These are phyloP conservation scores for Brachionus calyciflorus DNA, from an alignment of 1,140 invertebrate species.

Conservation along the genomic window DNA sequence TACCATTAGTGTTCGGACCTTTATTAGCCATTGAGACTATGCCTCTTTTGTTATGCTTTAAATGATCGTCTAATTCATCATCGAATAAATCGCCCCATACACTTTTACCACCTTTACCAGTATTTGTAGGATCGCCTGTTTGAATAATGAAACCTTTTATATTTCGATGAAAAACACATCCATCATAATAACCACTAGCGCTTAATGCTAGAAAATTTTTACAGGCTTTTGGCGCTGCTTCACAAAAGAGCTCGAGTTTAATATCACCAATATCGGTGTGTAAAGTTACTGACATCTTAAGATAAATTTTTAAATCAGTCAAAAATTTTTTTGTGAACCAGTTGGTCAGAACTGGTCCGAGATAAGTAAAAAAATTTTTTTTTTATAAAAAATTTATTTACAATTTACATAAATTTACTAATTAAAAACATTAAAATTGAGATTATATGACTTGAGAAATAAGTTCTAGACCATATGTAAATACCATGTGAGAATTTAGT, in stretches of 20 bases:
- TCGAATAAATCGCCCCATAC: constrained; percentile 90
- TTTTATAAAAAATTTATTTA: background rate
- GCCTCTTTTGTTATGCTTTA: constrained; percentile 89
- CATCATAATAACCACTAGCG: constrained; percentile 88
- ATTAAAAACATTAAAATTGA: constrained; percentile 2
- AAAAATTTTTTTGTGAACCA: background rate
- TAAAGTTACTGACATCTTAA: constrained; percentile 79
- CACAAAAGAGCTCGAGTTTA: constrained; percentile 90
- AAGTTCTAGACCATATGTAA: constrained; percentile 10
- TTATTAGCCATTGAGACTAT: constrained; percentile 89
- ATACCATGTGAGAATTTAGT: background rate
- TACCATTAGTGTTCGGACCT: constrained; percentile 91
- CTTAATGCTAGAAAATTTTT: constrained; percentile 91
- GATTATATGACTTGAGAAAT: constrained; percentile 37
- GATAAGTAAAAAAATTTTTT: constrained; percentile 1
- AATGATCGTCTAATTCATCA: constrained; percentile 88
- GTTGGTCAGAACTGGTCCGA: background rate
- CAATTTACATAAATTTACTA: background rate
- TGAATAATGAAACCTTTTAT: constrained; percentile 96
- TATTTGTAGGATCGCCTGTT: constrained; percentile 78
- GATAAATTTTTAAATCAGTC: background rate
- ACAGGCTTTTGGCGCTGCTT: constrained; percentile 89
- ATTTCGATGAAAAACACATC: constrained; percentile 82
- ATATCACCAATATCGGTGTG: constrained; percentile 95
- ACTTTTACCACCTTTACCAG: constrained; percentile 82